A percentile compares a stretch with the other conserved stretches of the same genome.
Conservation (phyloP, 35 echinoderm and acorn worm species). For the Lytechinus variegatus region DNA sequence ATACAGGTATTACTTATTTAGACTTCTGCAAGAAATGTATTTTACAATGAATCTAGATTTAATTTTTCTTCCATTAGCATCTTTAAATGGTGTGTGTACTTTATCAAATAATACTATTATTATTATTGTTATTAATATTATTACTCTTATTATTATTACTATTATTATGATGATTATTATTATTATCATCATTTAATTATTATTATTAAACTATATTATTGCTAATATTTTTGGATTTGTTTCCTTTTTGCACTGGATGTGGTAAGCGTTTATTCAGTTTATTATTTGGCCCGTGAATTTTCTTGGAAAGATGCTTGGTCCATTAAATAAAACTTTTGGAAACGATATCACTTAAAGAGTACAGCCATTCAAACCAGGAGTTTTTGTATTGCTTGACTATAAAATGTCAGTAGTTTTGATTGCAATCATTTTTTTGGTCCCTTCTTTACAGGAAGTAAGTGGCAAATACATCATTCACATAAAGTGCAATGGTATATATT, state of each 20-base stretch:
- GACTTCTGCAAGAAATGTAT: too few species aligned
- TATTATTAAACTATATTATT: too few species aligned
- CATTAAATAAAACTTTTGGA: background rate
- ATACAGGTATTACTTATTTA: too few species aligned
- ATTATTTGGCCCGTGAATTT: background rate
- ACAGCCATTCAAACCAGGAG: background rate
- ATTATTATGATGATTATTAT: too few species aligned
- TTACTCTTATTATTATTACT: too few species aligned
- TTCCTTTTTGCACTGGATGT: background rate
- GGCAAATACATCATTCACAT: slow-evolving; percentile 58
- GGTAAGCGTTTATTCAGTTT: background rate
- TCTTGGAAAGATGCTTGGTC: background rate
- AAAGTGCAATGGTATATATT: slow-evolving; percentile 60
- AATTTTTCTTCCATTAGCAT: too few species aligned
- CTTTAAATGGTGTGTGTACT: too few species aligned
- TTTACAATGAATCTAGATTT: too few species aligned
- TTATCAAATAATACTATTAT: too few species aligned
- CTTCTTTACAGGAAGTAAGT: slow-evolving; percentile 28
- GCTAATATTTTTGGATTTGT: background rate
- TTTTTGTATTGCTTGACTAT: background rate
- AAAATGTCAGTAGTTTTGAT: background rate
- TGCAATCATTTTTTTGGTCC: background rate
- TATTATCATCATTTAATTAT: too few species aligned
- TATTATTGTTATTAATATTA: too few species aligned
- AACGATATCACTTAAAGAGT: background rate